Conservation (phyloP, 2,113 vertebrate genomes). For the Halcyon senegalensis region DNA sequence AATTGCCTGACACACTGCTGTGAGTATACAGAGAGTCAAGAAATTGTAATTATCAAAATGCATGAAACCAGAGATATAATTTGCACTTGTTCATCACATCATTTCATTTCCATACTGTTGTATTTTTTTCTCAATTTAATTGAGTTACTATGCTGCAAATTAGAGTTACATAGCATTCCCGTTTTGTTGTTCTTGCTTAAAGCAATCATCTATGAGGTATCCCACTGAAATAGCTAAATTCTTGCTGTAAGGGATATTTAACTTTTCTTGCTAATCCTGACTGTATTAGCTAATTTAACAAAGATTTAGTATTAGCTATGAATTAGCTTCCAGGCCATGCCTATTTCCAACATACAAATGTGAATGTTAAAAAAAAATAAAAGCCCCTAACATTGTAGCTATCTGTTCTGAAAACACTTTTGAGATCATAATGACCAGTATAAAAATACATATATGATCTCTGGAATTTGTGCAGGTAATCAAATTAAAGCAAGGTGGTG, state of each 20-base stretch:
- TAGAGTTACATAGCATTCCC: background rate
- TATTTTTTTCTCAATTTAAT: constrained; percentile 30
- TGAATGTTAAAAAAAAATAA: background rate
- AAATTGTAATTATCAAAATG: constrained; percentile 15
- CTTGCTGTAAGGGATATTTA: background rate
- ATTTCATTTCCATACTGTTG: background rate
- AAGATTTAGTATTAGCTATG: background rate
- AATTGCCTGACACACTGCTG: constrained; percentile 12
- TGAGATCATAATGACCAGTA: constrained; percentile 51
- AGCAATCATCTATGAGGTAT: background rate
- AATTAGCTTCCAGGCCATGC: background rate
- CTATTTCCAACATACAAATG: background rate
- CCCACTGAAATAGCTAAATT: background rate
- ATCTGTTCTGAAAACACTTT: constrained; percentile 45
- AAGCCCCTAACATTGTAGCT: background rate
- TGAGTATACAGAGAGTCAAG: background rate
- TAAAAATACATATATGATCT: constrained; percentile 46
- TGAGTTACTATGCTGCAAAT: constrained; percentile 1
- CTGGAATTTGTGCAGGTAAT: constrained; percentile 47
- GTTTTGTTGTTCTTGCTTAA: background rate
- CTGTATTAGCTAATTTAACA: background rate
- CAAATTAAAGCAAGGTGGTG: constrained; percentile 5
- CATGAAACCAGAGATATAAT: constrained; percentile 18
- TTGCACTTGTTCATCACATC: constrained; percentile 12
- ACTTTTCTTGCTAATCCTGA: background rate